These are phyloP conservation scores for Mayetiola destructor DNA, from an alignment of 2,888 invertebrate species.

Conservation along the genomic window DNA sequence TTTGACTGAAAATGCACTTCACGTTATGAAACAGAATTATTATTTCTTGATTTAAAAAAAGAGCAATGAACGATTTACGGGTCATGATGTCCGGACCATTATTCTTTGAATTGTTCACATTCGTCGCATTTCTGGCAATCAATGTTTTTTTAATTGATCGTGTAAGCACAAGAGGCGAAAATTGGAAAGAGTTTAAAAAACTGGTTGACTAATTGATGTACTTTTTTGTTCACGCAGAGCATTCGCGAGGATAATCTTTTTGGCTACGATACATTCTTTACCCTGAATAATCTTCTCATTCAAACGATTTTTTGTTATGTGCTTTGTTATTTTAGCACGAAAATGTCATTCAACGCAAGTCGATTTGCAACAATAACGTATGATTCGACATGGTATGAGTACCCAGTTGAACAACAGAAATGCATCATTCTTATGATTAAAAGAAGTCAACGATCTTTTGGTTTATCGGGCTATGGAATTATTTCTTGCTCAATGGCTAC, in stretches of 20 bases:
- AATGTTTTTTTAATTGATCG: slow-evolving; percentile 1
- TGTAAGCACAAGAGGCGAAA: background rate
- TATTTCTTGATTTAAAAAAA: background rate
- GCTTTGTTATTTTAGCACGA: background rate
- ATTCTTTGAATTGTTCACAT: slow-evolving; percentile 1
- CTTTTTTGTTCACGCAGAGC: no score
- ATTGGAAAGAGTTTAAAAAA: no score
- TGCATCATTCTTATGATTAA: background rate
- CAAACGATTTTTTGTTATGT: slow-evolving; percentile 6
- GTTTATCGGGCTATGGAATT: background rate
- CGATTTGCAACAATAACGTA: background rate
- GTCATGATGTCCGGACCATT: background rate
- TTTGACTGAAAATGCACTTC: background rate
- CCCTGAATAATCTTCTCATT: background rate
- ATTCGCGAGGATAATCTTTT: background rate
- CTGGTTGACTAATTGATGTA: no score
- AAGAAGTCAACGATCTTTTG: background rate
- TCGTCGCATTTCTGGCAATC: slow-evolving; percentile 3
- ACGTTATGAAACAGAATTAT: background rate
- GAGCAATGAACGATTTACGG: background rate
- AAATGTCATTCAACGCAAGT: background rate
- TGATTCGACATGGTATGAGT: background rate
- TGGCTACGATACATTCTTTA: background rate
- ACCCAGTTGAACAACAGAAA: background rate
- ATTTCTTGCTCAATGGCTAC: background rate